These are phyloP conservation scores for Diuraphis noxia DNA, from an alignment of 1,140 invertebrate species.

Conservation along the genomic window DNA sequence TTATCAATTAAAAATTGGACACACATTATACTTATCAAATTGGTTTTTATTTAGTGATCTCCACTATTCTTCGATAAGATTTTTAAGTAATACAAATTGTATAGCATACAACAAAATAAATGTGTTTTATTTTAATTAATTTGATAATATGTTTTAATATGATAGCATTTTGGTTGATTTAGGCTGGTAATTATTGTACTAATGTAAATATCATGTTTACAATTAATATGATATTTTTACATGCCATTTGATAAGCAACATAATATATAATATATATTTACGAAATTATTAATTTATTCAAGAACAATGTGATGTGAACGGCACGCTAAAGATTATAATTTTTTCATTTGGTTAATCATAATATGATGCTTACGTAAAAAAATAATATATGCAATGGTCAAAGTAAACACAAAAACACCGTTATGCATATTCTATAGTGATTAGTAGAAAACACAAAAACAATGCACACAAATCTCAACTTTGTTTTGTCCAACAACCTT, in stretches of 20 bases:
- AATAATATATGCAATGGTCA: background rate
- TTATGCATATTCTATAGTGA: background rate
- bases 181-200: background rate
- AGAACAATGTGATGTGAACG: background rate
- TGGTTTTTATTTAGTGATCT: too few relatives aligned
- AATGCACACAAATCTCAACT: background rate
- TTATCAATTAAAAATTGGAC: too few relatives aligned
- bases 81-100: too few relatives aligned
- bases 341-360: background rate
- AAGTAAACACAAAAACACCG: background rate
- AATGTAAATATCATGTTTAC: too few relatives aligned
- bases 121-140: background rate
- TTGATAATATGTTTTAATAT: background rate
- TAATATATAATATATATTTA: background rate
- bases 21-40: too few relatives aligned
- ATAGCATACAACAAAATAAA: too few relatives aligned
- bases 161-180: too few relatives aligned
- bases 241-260: background rate
- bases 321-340: background rate
- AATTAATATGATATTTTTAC: too few relatives aligned
- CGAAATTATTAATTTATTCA: background rate
- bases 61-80: too few relatives aligned
- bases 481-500: background rate
- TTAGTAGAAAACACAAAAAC: background rate
- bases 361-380: background rate